These are phyloP conservation scores for Drosophila lutescens DNA, from an alignment of 2,888 invertebrate genomes.

Conservation along the genomic window DNA sequence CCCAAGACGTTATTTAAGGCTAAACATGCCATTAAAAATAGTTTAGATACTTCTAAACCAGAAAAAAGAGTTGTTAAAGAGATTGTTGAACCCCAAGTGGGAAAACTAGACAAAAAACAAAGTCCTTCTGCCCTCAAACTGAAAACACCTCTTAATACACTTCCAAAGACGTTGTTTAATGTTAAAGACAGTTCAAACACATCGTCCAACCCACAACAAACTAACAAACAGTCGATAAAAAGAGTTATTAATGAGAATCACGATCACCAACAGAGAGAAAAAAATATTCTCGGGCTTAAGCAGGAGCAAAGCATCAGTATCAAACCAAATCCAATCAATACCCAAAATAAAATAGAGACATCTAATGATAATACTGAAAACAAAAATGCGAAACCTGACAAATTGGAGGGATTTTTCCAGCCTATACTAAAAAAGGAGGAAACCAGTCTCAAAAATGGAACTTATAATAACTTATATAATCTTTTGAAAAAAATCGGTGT, in stretches of 20 bases:
- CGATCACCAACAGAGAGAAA: too few species aligned
- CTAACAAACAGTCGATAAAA: background rate
- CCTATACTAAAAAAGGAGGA: background rate
- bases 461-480: background rate
- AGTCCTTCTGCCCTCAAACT: too few species aligned
- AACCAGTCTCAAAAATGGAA: background rate
- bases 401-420: background rate
- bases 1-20: background rate
- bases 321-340: background rate
- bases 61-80: background rate
- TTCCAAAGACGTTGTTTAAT: too few species aligned
- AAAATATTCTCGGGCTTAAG: background rate
- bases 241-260: background rate
- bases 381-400: background rate
- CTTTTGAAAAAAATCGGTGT: conserved; percentile 46
- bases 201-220: too few species aligned
- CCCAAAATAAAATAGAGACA: background rate
- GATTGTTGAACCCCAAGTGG: background rate
- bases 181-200: too few species aligned
- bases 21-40: background rate
- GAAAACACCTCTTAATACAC: too few species aligned
- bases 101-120: background rate
- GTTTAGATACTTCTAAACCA: background rate
- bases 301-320: background rate
- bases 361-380: background rate